Percentiles rank a stretch among this genome's conserved stretches.
Evolutionary conservation across 2,888 invertebrate species (phyloP).

Genomic region (Sympetrum striolatum): DNA sequence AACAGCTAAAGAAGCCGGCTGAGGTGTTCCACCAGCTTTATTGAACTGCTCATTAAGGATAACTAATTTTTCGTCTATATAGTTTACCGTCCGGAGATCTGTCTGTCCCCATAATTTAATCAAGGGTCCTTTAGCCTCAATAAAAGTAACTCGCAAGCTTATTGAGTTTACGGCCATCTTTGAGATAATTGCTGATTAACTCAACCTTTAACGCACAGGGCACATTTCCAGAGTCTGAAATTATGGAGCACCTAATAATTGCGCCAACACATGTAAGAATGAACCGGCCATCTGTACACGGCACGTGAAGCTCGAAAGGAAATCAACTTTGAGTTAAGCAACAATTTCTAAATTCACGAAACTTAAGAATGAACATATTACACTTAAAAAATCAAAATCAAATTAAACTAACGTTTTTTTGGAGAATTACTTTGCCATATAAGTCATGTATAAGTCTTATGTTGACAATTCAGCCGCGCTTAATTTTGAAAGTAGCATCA

Average conservation of each 20-base stretch:
- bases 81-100: conserved; percentile 65
- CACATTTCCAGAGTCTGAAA: not conserved
- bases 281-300: not conserved
- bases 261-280: not conserved
- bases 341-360: no score
- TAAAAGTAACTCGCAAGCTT: conserved; percentile 65
- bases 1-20: conserved; percentile 56
- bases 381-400: no score
- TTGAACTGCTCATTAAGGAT: conserved; percentile 59
- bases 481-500: no score
- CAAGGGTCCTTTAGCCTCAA: conserved; percentile 73
- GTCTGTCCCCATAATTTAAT: conserved; percentile 77
- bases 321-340: not conserved
- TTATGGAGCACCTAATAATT: not conserved
- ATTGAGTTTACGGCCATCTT: not conserved
- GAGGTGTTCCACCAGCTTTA: conserved; percentile 58
- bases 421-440: no score
- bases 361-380: no score
- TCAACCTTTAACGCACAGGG: not conserved
- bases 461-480: no score
- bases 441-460: no score
- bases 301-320: not conserved
- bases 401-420: no score
- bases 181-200: not conserved
- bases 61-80: conserved; percentile 63